Percentiles rank a stretch among this genome's conserved stretches.
phyloP scores from a whole-genome alignment of 2,113 vertebrate species.

The pig (Sus scrofa) region DNA sequence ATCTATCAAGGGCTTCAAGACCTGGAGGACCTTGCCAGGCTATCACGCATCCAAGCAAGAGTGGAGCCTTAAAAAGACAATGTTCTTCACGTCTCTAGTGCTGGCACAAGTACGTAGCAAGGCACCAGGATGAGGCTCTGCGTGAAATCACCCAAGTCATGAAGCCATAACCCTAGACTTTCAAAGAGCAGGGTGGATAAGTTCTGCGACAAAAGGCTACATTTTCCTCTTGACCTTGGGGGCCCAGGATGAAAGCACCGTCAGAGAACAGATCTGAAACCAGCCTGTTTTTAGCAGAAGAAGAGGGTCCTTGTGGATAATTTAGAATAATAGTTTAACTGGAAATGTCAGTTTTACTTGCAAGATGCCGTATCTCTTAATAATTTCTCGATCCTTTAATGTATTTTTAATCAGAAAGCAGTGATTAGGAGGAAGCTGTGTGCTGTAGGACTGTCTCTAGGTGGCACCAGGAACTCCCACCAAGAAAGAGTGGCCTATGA shows the following conservation, averaged over 20 bases:
- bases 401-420: constrained; percentile 78
- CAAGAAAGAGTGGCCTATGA: neutral
- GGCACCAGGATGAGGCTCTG: neutral
- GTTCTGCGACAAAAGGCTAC: constrained; percentile 58
- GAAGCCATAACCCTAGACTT: constrained; percentile 52
- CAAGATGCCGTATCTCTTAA: constrained; percentile 57
- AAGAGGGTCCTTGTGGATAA: constrained; percentile 65
- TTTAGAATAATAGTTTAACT: constrained; percentile 72
- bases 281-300: constrained; percentile 56
- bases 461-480: neutral
- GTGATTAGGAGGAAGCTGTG: constrained; percentile 54
- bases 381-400: constrained; percentile 78
- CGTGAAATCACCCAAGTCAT: constrained; percentile 32
- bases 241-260: constrained; percentile 62
- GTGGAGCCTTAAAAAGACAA: neutral
- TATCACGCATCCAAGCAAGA: neutral
- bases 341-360: constrained; percentile 62
- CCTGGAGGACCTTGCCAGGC: neutral
- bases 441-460: constrained; percentile 56
- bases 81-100: constrained; percentile 18
- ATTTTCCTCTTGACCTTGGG: constrained; percentile 74
- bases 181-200: constrained; percentile 49
- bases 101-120: neutral
- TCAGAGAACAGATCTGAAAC: constrained; percentile 76
- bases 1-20: neutral